These are phyloP conservation scores for Dipodomys merriami DNA, from an alignment of 2,113 vertebrate genomes.

Conservation along the genomic window DNA sequence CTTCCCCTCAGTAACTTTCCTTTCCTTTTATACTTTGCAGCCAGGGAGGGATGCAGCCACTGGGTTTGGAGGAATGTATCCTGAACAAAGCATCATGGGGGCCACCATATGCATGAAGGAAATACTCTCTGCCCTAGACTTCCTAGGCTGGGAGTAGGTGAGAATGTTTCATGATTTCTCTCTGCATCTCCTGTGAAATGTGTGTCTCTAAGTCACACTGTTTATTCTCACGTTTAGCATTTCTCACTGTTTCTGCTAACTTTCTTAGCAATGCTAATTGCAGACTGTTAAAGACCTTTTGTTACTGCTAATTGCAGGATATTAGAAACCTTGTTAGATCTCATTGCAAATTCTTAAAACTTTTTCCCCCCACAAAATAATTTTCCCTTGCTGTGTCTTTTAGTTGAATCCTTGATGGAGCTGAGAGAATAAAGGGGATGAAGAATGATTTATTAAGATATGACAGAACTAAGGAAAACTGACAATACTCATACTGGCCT, in stretches of 20 bases:
- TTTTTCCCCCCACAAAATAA: not conserved
- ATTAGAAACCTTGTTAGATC: not conserved
- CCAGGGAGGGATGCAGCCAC: not conserved
- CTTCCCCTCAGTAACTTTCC: not conserved
- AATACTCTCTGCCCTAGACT: not conserved
- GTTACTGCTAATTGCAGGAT: not conserved
- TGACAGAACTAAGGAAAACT: not conserved
- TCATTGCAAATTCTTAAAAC: not conserved
- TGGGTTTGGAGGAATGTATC: not conserved
- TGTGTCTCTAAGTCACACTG: not conserved
- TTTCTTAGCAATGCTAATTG: not conserved
- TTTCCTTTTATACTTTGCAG: not conserved
- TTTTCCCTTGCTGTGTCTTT: not conserved
- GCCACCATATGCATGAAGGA: not conserved
- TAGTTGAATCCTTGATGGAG: not conserved
- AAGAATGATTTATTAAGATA: not conserved
- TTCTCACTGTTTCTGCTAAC: not conserved
- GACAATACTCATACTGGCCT: not conserved
- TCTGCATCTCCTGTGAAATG: not conserved
- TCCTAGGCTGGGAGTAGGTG: not conserved
- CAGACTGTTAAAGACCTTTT: not conserved
- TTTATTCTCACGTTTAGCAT: not conserved
- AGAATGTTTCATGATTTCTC: not conserved
- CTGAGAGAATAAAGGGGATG: not conserved
- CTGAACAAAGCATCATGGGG: accelerated